phyloP scores from a whole-genome alignment of 1,140 invertebrate genomes.

The Cecropterus lyciades region DNA sequence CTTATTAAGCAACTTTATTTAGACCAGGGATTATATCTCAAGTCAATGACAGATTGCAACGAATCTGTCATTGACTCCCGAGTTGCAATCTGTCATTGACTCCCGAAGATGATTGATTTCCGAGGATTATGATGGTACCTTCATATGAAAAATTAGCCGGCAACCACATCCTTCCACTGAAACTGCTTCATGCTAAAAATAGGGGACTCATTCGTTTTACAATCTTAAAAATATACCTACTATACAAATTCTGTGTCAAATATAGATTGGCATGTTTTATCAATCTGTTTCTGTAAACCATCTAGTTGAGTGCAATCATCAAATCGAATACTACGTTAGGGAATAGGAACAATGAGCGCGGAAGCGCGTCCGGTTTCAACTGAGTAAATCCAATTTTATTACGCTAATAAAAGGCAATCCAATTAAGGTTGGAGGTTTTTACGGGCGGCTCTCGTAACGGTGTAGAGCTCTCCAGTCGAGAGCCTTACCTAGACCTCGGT shows the following conservation, averaged over 20 bases:
- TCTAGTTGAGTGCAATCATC: constrained; percentile 11
- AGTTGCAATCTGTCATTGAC: too few relatives aligned
- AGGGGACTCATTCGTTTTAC: too few relatives aligned
- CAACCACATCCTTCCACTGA: too few relatives aligned
- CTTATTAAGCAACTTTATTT: too few relatives aligned
- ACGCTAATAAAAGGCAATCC: constrained; percentile 79
- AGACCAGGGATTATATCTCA: too few relatives aligned
- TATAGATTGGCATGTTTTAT: neutral
- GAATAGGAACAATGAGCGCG: constrained; percentile 37
- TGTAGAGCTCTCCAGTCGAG: constrained; percentile 55
- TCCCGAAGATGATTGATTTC: too few relatives aligned
- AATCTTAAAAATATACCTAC: too few relatives aligned
- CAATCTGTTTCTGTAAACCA: constrained; percentile 2
- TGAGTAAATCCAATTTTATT: constrained; percentile 77
- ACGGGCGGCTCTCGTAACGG: constrained; percentile 48
- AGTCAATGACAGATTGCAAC: too few relatives aligned
- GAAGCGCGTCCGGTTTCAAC: constrained; percentile 59
- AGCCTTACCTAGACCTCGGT: constrained; percentile 39
- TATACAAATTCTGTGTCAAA: neutral
- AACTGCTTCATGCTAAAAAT: too few relatives aligned
- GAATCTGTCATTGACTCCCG: too few relatives aligned
- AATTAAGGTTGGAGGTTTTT: constrained; percentile 76
- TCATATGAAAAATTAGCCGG: too few relatives aligned
- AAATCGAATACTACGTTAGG: constrained; percentile 28
- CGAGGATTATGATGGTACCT: too few relatives aligned